Evolutionary conservation across 92 coral and sea anemone genomes (phyloP).

Genomic region (Hydrozoanthus gracilis): DNA sequence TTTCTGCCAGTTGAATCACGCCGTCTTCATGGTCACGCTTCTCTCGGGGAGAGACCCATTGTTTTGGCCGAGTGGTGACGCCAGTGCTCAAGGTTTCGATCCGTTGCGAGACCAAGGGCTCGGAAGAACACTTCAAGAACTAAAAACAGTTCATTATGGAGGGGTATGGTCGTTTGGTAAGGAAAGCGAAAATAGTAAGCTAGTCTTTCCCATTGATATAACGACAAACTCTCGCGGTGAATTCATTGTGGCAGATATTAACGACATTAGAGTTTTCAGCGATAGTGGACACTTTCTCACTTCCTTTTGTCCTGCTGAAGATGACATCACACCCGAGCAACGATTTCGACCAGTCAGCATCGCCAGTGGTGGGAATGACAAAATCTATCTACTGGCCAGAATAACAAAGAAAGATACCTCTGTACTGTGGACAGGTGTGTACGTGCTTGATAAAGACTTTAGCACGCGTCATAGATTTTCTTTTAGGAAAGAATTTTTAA

Average conservation of each 20-base stretch:
- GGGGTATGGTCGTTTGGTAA: conserved; percentile 38
- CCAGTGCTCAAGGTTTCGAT: not conserved
- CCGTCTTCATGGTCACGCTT: conserved; percentile 42
- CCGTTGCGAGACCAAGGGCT: conserved; percentile 3
- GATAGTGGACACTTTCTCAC: conserved; percentile 20
- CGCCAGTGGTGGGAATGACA: conserved; percentile 27
- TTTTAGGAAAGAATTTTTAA: conserved; percentile 9
- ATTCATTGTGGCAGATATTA: conserved; percentile 23
- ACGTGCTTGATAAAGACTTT: not conserved
- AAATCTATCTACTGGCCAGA: conserved; percentile 8
- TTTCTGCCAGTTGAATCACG: conserved; percentile 41
- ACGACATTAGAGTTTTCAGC: conserved; percentile 39
- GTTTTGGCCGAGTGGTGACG: conserved; percentile 29
- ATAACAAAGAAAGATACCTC: not conserved
- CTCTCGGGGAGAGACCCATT: conserved; percentile 9
- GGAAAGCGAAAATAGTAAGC: not conserved
- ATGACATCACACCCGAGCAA: conserved; percentile 8
- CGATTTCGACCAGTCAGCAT: conserved; percentile 46
- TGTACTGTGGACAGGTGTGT: conserved; percentile 9
- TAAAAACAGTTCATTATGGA: conserved; percentile 14
- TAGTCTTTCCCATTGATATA: conserved; percentile 22
- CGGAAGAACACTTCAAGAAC: conserved; percentile 14
- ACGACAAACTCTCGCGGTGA: conserved; percentile 33
- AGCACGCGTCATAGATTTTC: conserved; percentile 13
- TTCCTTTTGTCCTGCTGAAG: not conserved